Conservation (phyloP, 2,113 vertebrate species). For the Echinops telfairi region DNA sequence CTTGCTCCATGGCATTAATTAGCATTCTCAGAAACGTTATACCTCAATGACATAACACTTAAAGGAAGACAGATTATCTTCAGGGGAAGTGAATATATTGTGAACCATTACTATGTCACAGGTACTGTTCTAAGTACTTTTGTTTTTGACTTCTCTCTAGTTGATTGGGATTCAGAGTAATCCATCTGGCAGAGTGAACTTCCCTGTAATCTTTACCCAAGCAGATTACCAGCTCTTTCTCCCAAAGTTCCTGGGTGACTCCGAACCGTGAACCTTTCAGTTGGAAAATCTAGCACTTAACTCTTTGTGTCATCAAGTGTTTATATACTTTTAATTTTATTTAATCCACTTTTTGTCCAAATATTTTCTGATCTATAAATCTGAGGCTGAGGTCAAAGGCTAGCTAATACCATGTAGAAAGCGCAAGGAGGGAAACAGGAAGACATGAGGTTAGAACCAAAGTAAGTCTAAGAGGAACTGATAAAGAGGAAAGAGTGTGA, state of each 20-base stretch:
- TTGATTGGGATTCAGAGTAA: neutral
- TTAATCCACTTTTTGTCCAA: neutral
- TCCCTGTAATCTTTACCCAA: neutral
- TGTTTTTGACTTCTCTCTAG: neutral
- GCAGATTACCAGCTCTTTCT: neutral
- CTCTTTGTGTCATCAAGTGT: neutral
- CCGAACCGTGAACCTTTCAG: neutral
- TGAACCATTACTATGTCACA: neutral
- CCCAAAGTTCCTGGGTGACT: neutral
- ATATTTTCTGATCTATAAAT: neutral
- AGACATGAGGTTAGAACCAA: neutral
- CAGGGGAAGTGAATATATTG: neutral
- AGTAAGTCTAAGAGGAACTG: neutral
- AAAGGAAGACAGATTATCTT: slow-evolving; percentile 42
- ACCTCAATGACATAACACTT: slow-evolving; percentile 12
- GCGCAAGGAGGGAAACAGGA: neutral
- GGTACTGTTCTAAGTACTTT: neutral
- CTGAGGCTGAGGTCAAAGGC: neutral
- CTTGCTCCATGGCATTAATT: slow-evolving; percentile 40
- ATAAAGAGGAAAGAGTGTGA: neutral
- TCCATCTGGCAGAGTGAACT: neutral
- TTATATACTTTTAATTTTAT: slow-evolving; percentile 29
- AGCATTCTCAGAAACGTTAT: slow-evolving; percentile 34
- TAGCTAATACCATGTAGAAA: neutral
- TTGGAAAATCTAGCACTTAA: neutral